Conservation (phyloP, 2,888 invertebrate genomes). For the Sthenelais limicola region DNA sequence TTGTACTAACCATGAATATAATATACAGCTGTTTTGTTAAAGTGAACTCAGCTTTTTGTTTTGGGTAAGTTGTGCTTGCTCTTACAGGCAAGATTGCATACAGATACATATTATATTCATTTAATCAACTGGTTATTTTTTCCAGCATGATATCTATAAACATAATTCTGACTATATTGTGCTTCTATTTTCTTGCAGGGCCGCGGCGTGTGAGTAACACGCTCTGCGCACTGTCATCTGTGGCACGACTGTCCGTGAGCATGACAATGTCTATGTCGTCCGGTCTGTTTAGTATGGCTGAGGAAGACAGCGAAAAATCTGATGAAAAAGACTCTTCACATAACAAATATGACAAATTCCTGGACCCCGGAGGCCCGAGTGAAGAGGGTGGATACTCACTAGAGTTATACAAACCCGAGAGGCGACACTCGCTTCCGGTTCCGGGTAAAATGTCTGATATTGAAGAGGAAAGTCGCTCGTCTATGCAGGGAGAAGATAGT, state of each 20-base stretch:
- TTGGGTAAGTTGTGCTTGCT: too few relatives aligned
- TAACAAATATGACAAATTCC: constrained; percentile 13
- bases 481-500: constrained; percentile 17
- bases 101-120: too few relatives aligned
- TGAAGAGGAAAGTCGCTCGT: constrained; percentile 20
- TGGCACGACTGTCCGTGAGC: constrained; percentile 52
- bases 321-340: constrained; percentile 32
- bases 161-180: too few relatives aligned
- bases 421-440: constrained; percentile 36
- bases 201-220: constrained; percentile 50
- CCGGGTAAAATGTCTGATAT: constrained; percentile 34
- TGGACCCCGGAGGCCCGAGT: constrained; percentile 26
- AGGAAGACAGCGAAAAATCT: constrained; percentile 38
- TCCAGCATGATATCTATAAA: too few relatives aligned
- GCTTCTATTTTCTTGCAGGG: constrained; percentile 37
- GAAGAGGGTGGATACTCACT: constrained; percentile 30
- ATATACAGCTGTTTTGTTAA: too few relatives aligned
- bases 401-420: constrained; percentile 27
- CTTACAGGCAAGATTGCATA: too few relatives aligned
- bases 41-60: too few relatives aligned
- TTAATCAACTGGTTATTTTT: too few relatives aligned
- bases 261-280: constrained; percentile 58
- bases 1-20: too few relatives aligned
- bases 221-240: constrained; percentile 51
- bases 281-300: constrained; percentile 49